These are phyloP conservation scores for roundworm (Caenorhabditis elegans) DNA, from an alignment of 1,140 invertebrate genomes.

Conservation along the genomic window DNA sequence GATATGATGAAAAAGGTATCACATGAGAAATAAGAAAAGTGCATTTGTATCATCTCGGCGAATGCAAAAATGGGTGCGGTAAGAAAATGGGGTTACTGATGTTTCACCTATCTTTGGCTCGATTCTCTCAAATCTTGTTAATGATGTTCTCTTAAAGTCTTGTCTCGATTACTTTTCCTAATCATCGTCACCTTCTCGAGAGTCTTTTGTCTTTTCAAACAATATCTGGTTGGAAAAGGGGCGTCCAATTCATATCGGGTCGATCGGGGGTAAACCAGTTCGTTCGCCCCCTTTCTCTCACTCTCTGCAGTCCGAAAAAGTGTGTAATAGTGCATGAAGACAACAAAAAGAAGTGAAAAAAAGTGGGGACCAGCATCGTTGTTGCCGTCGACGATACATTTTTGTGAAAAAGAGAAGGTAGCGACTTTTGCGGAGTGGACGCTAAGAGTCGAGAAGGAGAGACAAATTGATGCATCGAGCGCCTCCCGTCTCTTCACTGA, in stretches of 20 bases:
- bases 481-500: neutral
- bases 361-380: neutral
- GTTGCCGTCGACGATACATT: neutral
- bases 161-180: neutral
- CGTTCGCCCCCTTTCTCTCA: neutral
- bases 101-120: neutral
- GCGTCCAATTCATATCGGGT: neutral
- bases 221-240: slow-evolving; percentile 6
- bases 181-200: neutral
- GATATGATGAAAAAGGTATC: neutral
- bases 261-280: neutral
- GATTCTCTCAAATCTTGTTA: neutral
- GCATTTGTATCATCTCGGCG: neutral
- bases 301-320: neutral
- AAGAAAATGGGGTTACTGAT: neutral
- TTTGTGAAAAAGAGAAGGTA: neutral
- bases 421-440: neutral
- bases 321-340: slow-evolving; percentile 16
- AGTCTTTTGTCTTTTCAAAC: neutral
- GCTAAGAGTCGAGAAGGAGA: neutral
- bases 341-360: neutral
- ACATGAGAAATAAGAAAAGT: neutral
- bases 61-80: neutral
- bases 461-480: neutral
- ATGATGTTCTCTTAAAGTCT: neutral